Evolutionary conservation across 2,797 vertebrate species (phyloP).

Genomic region (Ictinia mississippiensis): DNA sequence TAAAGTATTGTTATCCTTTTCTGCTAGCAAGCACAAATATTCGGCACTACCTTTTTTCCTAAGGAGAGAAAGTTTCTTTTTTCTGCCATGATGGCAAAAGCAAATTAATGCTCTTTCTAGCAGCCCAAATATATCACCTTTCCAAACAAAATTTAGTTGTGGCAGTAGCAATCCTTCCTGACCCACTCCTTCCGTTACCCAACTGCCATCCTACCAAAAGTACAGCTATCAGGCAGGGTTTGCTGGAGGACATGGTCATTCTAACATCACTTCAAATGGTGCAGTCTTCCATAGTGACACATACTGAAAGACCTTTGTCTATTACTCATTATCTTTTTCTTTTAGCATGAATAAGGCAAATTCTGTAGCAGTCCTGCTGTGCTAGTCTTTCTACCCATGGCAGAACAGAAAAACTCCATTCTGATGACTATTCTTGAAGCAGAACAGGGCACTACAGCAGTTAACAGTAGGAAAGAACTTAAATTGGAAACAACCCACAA

Average conservation of each 20-base stretch:
- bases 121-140: not conserved
- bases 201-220: not conserved
- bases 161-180: not conserved
- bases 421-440: not conserved
- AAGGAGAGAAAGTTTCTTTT: not conserved
- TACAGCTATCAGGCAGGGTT: not conserved
- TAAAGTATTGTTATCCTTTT: not conserved
- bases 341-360: not conserved
- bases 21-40: not conserved
- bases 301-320: not conserved
- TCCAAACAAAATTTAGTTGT: not conserved
- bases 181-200: not conserved
- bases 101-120: not conserved
- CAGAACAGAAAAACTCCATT: not conserved
- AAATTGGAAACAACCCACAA: slow-evolving; percentile 42
- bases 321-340: not conserved
- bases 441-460: not conserved
- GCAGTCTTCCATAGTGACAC: not conserved
- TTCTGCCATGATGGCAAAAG: not conserved
- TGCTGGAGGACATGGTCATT: not conserved
- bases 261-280: not conserved
- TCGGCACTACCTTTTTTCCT: not conserved
- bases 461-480: slow-evolving; percentile 12
- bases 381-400: not conserved
- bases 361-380: not conserved